These are phyloP conservation scores for Sylvilagus bachmani DNA, from an alignment of 2,113 vertebrate species.

Conservation along the genomic window DNA sequence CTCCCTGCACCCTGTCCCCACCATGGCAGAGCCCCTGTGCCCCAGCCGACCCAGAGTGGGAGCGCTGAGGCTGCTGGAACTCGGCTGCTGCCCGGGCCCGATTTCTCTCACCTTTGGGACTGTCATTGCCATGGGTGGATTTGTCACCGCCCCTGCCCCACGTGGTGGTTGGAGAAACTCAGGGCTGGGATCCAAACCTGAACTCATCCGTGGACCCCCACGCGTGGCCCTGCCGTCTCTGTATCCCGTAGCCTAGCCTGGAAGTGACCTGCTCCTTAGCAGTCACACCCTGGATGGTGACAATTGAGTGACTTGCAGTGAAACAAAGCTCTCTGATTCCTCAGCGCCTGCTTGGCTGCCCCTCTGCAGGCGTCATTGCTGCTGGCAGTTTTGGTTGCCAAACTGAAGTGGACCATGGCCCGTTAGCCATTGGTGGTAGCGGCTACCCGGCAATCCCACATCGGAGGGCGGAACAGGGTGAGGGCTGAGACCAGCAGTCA, in stretches of 20 bases:
- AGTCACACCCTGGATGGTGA: background rate
- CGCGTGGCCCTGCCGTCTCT: fast-evolving
- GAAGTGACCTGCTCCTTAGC: fast-evolving
- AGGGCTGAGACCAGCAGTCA: background rate
- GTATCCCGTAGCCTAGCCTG: background rate
- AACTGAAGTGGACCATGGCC: background rate
- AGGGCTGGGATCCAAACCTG: background rate
- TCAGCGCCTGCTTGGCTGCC: background rate
- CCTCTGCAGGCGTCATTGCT: background rate
- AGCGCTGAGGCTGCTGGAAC: background rate
- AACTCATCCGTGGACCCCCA: background rate
- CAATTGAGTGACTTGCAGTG: background rate
- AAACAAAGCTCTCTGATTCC: background rate
- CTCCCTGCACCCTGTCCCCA: background rate
- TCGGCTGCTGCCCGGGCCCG: background rate
- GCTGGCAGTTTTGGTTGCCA: background rate
- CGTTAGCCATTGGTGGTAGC: background rate
- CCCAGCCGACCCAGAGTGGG: background rate
- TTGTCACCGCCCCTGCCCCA: background rate
- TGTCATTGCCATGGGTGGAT: background rate
- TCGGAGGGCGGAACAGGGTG: background rate
- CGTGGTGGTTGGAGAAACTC: background rate
- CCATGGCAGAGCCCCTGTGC: background rate
- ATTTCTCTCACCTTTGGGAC: background rate
- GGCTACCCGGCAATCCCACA: background rate